Evolutionary conservation across 1,140 invertebrate genomes (phyloP), one percentile per base, ranked within the genome.

Genomic region (Pseudomyrmex sp.): DNA sequence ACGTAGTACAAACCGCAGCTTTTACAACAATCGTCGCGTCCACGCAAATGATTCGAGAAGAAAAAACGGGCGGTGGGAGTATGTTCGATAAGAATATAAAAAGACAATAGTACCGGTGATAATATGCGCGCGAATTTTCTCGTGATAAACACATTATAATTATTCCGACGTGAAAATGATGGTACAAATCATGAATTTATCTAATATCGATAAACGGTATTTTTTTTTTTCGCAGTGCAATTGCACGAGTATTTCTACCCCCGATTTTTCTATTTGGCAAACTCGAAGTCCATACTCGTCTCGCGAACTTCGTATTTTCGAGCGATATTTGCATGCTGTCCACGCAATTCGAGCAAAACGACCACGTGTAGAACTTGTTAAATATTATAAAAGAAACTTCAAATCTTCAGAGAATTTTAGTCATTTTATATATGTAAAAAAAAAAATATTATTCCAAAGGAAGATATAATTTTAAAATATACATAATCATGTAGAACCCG

Each of bases 1-100:
- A 91, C 88, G 89, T 91, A 92, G 92, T 93, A 93, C 92, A 93
- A 93, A 92, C 46, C 77, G 83, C 84, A 88, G 65, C 18, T 18
- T 15, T 86, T 86, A 79, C 88, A 85, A 63, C 69, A 86, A 75
- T 72, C 72, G 69, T 86, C 80, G 69, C 82, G 85, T 86, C 82
- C 82, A 87, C 77, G 74, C 83, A 75, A 35, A 79, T 89, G 69
- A 72, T 80, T 90, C 56, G 70, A 54, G 18, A 66, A 4, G n/a
- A 50, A 77, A 68, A 70, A 72, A 59, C 35, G 4, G 68, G 2
- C 44, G 26, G 20, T 52, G 48, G 12, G 48, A 79, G 58, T 80
- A 80, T 44, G 26, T 76, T 76, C 44, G 44, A 80, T 72, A 79
- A 44, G 35, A 35, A 5, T 35, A 35, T 5, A 35, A 35, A 13